These are phyloP conservation scores for Exaiptasia diaphana DNA, from an alignment of 64 coral and sea anemone genomes.

Conservation along the genomic window DNA sequence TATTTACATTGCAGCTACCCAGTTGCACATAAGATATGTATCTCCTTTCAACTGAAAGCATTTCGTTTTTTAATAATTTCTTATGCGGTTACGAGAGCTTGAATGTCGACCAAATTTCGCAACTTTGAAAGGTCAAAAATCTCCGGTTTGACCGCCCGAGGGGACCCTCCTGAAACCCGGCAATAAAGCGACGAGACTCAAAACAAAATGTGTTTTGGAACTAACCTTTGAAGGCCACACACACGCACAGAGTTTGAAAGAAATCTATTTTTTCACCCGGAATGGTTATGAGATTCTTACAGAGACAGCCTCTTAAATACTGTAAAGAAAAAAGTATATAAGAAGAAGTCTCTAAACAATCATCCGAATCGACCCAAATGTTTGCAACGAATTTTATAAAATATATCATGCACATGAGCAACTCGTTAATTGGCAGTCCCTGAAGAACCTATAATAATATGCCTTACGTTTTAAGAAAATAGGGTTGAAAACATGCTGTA, in stretches of 20 bases:
- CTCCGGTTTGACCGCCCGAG: not conserved
- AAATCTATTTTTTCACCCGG: not conserved
- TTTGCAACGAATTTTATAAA: no score
- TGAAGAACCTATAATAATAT: no score
- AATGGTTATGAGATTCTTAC: slow-evolving; percentile 3
- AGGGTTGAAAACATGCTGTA: no score
- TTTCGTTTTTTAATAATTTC: not conserved
- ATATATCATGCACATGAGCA: no score
- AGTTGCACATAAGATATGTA: not conserved
- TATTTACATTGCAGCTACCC: not conserved
- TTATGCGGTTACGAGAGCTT: not conserved
- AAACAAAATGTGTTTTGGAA: slow-evolving; percentile 2
- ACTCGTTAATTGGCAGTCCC: no score
- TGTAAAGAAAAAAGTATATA: not conserved
- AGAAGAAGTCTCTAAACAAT: not conserved
- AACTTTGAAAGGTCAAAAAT: not conserved
- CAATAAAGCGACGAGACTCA: not conserved
- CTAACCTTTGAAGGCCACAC: not conserved
- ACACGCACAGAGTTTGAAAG: not conserved
- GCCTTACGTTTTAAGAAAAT: no score
- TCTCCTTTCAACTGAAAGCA: not conserved
- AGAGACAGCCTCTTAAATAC: slow-evolving; percentile 11
- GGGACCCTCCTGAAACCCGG: not conserved
- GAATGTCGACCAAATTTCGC: not conserved
- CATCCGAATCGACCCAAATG: not conserved